Base-by-base conservation (phyloP, 1,140 invertebrate genomes). In the Cherax quadricarinatus region DNA sequence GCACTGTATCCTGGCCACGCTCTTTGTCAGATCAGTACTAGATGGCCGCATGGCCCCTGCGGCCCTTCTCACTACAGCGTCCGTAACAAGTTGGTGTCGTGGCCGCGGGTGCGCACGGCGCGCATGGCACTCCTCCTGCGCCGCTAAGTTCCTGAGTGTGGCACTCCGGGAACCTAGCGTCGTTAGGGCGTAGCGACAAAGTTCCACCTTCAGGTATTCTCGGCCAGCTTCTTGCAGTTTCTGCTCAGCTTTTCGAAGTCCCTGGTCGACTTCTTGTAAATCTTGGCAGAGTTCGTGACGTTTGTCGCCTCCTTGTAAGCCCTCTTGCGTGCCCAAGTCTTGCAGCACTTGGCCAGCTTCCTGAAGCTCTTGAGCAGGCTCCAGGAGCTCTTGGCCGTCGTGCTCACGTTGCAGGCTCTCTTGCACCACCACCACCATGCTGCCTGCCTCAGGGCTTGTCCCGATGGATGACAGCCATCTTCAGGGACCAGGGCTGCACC, bases 391-490 rank as follows among this genome's bases (percentile, higher is more conserved):
- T 30, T 75, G 70, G 70, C 70, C 70, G 24, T 41, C 70, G n/a
- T 75, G 16, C 60, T 57, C 30, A 53, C 49, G 57, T 7, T 85
- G 49, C 14, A 21, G 62, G 53, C 60, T 14, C 60, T 41, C 83
- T 30, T 49, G 83, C 60, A 53, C 53, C 82, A 53, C 70, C 30
- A 41, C 53, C 48, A 53, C 70, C 60, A 41, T 66, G 57, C 62
- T 85, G 48, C 48, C 48, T 85, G 30, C 83, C 70, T 85, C 83
- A 85, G 83, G 83, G 60, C 30, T 49, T 66, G 41, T 21, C 30
- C 10, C 83, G 60, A 62, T 85, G 83, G 60, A 41, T 48, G 83
- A 66, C n/a, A 62, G 60, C 83, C 83, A 85, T 85, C 30, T 41
- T 70, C 10, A 62, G 18, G 14, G 53, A 84, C 82, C 82, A 51